These are phyloP conservation scores for Carcina quercana DNA, from an alignment of 2,888 invertebrate genomes.

Conservation along the genomic window DNA sequence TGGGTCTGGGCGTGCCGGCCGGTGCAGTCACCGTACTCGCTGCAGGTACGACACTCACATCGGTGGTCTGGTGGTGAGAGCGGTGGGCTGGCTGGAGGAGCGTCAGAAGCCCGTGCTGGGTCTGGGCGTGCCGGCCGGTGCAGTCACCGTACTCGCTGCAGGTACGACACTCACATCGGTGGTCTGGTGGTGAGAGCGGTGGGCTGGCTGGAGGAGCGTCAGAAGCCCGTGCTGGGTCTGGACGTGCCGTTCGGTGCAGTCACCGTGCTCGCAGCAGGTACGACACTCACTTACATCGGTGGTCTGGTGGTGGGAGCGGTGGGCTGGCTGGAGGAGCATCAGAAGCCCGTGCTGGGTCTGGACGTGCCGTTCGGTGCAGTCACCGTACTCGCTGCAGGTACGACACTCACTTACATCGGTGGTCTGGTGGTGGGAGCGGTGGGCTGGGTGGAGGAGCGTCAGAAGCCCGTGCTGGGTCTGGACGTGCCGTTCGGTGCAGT, in stretches of 20 bases:
- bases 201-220: constrained; percentile 71
- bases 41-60: constrained; percentile 70
- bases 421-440: constrained; percentile 74
- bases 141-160: constrained; percentile 70
- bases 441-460: constrained; percentile 71
- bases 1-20: constrained; percentile 72
- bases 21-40: constrained; percentile 72
- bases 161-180: constrained; percentile 71
- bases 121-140: constrained; percentile 71
- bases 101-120: constrained; percentile 64
- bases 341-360: constrained; percentile 64
- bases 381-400: constrained; percentile 70
- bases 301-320: constrained; percentile 74
- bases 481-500: constrained; percentile 72
- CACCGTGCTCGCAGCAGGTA: constrained; percentile 70
- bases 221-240: constrained; percentile 64
- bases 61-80: constrained; percentile 71
- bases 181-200: constrained; percentile 74
- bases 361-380: constrained; percentile 72
- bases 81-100: constrained; percentile 74
- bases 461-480: constrained; percentile 64
- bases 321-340: constrained; percentile 71
- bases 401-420: too few species aligned
- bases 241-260: constrained; percentile 72
- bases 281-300: too few species aligned